A percentile compares a stretch with the other conserved stretches of the same genome.
These are phyloP conservation scores for Mylabris phalerata DNA, from an alignment of 1,140 invertebrate species.

Conservation along the genomic window DNA sequence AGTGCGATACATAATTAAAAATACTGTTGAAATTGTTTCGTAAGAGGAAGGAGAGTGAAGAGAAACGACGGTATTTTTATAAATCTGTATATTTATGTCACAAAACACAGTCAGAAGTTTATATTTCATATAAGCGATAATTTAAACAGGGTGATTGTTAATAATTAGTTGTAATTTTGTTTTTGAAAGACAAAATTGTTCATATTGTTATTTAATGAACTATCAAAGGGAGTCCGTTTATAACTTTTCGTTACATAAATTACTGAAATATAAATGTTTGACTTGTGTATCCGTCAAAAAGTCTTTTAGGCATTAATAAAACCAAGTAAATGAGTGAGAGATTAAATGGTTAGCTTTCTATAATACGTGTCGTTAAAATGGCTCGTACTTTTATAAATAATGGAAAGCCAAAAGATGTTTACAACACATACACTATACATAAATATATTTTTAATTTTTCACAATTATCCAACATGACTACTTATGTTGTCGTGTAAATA, in stretches of 20 bases:
- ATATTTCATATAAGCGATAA: constrained; percentile 14
- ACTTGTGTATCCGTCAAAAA: constrained; percentile 10
- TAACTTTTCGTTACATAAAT: too few relatives aligned
- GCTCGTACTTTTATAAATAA: constrained; percentile 20
- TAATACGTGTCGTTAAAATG: constrained; percentile 31
- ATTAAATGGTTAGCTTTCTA: constrained; percentile 23
- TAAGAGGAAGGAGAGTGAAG: not conserved
- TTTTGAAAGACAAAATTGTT: too few relatives aligned
- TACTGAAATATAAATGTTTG: constrained; percentile 24
- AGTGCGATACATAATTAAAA: not conserved
- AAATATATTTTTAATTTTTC: constrained; percentile 23
- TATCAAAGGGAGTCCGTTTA: too few relatives aligned
- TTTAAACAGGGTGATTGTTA: constrained; percentile 1
- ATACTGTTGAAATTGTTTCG: not conserved
- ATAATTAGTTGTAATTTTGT: not conserved
- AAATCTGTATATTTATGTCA: not conserved
- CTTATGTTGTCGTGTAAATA: constrained; percentile 34
- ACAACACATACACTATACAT: not conserved
- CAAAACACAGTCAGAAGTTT: constrained; percentile 19
- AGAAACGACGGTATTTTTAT: constrained; percentile 1
- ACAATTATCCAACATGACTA: constrained; percentile 35
- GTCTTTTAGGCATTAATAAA: constrained; percentile 3
- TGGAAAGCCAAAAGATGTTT: constrained; percentile 4
- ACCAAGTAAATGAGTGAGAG: constrained; percentile 26
- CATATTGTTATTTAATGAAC: too few relatives aligned